phyloP scores from a whole-genome alignment of 2,797 vertebrate species.

The Parotocinclus haroldoi region DNA sequence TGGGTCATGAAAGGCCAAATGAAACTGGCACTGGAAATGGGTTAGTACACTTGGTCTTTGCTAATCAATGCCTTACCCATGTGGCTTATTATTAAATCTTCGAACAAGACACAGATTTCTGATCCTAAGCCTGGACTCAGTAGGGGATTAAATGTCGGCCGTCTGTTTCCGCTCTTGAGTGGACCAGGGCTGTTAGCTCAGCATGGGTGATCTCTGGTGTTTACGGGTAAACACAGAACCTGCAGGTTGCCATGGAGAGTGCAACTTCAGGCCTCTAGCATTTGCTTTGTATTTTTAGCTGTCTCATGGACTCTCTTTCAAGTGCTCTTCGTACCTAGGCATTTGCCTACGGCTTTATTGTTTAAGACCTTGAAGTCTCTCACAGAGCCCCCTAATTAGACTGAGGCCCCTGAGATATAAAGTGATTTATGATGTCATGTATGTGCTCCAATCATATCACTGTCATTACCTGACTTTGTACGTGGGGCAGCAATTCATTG shows the following conservation, averaged over 20 bases:
- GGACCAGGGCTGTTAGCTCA: conserved; percentile 18
- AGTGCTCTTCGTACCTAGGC: too few relatives aligned
- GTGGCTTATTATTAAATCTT: conserved; percentile 51
- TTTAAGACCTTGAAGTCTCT: too few relatives aligned
- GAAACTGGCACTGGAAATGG: conserved; percentile 46
- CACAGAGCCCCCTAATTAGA: too few relatives aligned
- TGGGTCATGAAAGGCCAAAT: conserved; percentile 38
- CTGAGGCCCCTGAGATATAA: too few relatives aligned
- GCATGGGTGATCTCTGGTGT: conserved; percentile 3
- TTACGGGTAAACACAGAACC: conserved; percentile 11
- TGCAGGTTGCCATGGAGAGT: not conserved
- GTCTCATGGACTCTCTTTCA: too few relatives aligned
- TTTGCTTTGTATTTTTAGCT: too few relatives aligned
- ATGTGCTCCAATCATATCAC: too few relatives aligned
- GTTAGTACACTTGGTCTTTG: conserved; percentile 40
- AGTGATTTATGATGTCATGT: too few relatives aligned
- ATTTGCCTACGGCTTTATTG: too few relatives aligned
- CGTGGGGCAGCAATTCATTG: too few relatives aligned
- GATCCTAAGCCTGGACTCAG: conserved; percentile 17
- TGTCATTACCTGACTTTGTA: too few relatives aligned
- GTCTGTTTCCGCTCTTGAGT: conserved; percentile 29
- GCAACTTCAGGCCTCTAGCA: too few relatives aligned
- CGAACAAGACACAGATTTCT: conserved; percentile 20
- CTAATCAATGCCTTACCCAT: conserved; percentile 56
- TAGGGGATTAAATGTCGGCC: conserved; percentile 14